Percentiles rank a stretch among this genome's conserved stretches.
phyloP scores from a whole-genome alignment of 2,797 vertebrate species.

The Aselliscus stoliczkanus region DNA sequence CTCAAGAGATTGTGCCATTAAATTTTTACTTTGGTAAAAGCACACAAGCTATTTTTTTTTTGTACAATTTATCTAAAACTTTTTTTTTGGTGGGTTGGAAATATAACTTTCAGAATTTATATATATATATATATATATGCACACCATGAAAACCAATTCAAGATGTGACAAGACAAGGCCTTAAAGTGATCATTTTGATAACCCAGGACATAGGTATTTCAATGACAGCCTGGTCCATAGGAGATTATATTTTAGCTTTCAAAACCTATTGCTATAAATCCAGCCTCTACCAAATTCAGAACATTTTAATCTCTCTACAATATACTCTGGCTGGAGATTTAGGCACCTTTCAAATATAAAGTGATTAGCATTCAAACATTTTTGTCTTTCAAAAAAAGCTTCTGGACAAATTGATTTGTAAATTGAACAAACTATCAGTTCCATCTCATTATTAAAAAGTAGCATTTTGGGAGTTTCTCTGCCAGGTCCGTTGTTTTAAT shows the following conservation, averaged over 20 bases:
- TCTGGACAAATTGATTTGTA: slow-evolving; percentile 48
- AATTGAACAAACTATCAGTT: slow-evolving; percentile 49
- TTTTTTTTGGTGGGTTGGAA: background rate
- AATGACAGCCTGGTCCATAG: background rate
- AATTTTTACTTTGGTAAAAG: background rate
- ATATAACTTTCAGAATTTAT: background rate
- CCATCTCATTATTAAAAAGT: slow-evolving; percentile 49
- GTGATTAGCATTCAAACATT: slow-evolving; percentile 52
- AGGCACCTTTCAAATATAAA: slow-evolving; percentile 35
- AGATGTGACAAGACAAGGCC: background rate
- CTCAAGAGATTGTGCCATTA: background rate
- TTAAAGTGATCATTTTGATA: background rate
- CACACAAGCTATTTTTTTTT: background rate
- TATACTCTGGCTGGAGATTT: slow-evolving; percentile 3
- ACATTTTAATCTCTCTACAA: background rate
- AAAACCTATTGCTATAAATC: slow-evolving; percentile 18
- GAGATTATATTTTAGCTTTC: slow-evolving; percentile 32
- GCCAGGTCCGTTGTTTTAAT: slow-evolving; percentile 57
- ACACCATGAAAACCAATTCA: background rate
- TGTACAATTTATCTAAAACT: background rate
- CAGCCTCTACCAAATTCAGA: slow-evolving; percentile 11
- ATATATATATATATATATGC: background rate
- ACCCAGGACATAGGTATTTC: background rate
- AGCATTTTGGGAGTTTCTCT: slow-evolving; percentile 47
- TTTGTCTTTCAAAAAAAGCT: slow-evolving; percentile 33